Conservation (phyloP, 2,888 invertebrate species). For the Chloroclysta siterata region DNA sequence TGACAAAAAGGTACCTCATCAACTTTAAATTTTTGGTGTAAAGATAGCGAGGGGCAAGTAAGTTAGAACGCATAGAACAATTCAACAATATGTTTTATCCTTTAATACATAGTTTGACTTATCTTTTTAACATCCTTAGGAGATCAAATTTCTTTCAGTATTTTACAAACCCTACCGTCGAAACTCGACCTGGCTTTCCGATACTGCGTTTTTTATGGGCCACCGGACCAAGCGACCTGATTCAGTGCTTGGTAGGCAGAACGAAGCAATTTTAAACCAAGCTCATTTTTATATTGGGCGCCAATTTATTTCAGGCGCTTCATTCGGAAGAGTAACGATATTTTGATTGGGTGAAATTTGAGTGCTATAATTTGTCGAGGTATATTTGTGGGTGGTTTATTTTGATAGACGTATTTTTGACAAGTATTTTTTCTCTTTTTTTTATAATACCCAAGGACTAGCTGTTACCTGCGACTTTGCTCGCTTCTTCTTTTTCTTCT, state of each 20-base stretch:
- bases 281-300: constrained; percentile 48
- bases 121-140: too few species aligned
- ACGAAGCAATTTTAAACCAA: constrained; percentile 58
- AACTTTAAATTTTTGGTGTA: too few species aligned
- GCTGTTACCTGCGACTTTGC: too few species aligned
- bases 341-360: constrained; percentile 42
- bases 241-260: constrained; percentile 54
- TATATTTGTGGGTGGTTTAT: constrained; percentile 6
- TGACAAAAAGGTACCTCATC: too few species aligned
- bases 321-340: constrained; percentile 44
- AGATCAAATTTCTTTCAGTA: not conserved
- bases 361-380: constrained; percentile 29
- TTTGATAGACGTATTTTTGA: constrained; percentile 5
- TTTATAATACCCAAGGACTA: too few species aligned
- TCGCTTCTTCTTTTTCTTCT: too few species aligned
- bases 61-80: too few species aligned
- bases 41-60: too few species aligned
- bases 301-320: constrained; percentile 53
- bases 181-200: constrained; percentile 58
- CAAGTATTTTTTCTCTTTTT: too few species aligned
- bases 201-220: constrained; percentile 54
- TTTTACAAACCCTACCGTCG: constrained; percentile 28
- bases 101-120: too few species aligned
- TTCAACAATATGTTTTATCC: too few species aligned
- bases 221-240: constrained; percentile 36